Percentiles rank a stretch among this genome's conserved stretches.
phyloP scores from a whole-genome alignment of 2,888 invertebrate genomes.

The Melikaiella ostensackeni region DNA sequence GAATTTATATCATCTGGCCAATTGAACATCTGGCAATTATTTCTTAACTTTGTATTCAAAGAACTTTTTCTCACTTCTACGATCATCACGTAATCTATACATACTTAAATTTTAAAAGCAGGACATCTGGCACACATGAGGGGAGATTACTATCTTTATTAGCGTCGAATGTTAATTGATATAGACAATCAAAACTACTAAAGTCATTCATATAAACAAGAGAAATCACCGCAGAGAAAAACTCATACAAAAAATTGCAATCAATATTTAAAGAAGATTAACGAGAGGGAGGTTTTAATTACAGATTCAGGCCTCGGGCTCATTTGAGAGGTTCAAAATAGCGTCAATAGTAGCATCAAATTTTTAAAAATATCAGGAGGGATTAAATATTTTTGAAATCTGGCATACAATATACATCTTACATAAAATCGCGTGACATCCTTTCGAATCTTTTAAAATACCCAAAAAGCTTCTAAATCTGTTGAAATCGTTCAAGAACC shows the following conservation, averaged over 20 bases:
- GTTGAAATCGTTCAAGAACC: too few species aligned
- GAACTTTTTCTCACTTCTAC: neutral
- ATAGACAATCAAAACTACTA: neutral
- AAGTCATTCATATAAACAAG: neutral
- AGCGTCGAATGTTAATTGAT: neutral
- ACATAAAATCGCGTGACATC: too few species aligned
- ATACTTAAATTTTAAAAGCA: neutral
- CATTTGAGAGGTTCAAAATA: too few species aligned
- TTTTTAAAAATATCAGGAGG: too few species aligned
- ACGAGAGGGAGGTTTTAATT: too few species aligned
- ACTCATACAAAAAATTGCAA: neutral
- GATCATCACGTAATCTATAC: neutral
- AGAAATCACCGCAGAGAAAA: neutral
- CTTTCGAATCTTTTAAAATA: too few species aligned
- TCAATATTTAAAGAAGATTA: neutral
- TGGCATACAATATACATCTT: too few species aligned
- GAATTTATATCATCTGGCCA: neutral
- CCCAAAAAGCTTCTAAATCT: too few species aligned
- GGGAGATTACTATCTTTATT: conserved; percentile 11
- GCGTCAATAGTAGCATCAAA: too few species aligned
- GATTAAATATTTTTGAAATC: too few species aligned
- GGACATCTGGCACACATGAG: neutral
- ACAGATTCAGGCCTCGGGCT: too few species aligned
- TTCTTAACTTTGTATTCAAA: neutral
- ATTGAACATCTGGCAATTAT: neutral